These are phyloP conservation scores for Marmota monax DNA, from an alignment of 2,113 vertebrate species.

Conservation along the genomic window DNA sequence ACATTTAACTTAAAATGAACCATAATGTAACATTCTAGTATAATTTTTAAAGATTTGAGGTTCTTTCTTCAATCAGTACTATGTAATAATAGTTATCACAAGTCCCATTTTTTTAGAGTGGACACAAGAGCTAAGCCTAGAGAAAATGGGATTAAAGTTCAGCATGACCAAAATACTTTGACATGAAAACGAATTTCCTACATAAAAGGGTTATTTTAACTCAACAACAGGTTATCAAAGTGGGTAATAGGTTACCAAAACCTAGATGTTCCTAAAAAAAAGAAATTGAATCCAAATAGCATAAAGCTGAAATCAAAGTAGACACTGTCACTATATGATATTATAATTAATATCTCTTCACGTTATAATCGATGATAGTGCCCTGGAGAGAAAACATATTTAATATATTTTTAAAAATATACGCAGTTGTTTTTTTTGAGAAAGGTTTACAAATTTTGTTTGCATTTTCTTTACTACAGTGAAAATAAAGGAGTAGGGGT, in stretches of 20 bases:
- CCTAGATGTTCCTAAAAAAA: constrained; percentile 2
- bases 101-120: constrained; percentile 17
- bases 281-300: not conserved
- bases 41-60: constrained; percentile 26
- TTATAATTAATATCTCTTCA: constrained; percentile 17
- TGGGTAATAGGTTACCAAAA: not conserved
- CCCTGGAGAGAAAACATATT: not conserved
- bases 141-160: constrained; percentile 59
- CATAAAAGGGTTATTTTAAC: constrained; percentile 50
- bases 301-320: not conserved
- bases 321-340: not conserved
- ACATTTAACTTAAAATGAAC: constrained; percentile 11
- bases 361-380: not conserved
- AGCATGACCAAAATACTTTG: not conserved
- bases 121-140: not conserved
- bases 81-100: not conserved
- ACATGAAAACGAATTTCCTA: constrained; percentile 59
- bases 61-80: not conserved
- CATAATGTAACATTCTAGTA: not conserved
- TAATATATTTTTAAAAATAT: constrained; percentile 14
- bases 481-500: not conserved
- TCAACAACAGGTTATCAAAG: constrained; percentile 2
- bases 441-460: not conserved
- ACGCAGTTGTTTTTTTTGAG: not conserved
- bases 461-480: not conserved